A percentile compares a stretch with the other conserved stretches of the same genome.
Conservation (phyloP, 64 coral and sea anemone genomes). For the Hydrozoanthus tunicans region DNA sequence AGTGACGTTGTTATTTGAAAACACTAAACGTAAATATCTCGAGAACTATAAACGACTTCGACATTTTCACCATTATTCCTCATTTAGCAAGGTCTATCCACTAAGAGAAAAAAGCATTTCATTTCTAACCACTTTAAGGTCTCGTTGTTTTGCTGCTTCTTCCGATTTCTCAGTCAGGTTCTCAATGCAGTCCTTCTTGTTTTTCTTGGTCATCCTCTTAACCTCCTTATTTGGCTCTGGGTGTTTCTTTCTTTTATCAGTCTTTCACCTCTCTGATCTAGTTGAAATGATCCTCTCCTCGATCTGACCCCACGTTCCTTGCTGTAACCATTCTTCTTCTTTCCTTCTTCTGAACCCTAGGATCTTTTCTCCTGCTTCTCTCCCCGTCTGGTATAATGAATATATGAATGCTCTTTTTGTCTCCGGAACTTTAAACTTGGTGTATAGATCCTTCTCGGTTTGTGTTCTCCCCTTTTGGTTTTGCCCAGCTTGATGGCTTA, state of each 20-base stretch:
- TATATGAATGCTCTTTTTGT: background rate
- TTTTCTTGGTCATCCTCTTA: background rate
- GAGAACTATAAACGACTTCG: no score
- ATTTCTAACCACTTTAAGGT: background rate
- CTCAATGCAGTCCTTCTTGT: background rate
- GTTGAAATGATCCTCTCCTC: background rate
- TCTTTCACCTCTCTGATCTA: background rate
- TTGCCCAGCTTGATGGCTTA: background rate
- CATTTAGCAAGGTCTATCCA: no score
- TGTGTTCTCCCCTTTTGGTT: background rate
- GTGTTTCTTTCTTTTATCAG: background rate
- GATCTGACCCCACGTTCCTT: conserved; percentile 3
- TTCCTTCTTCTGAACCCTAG: background rate
- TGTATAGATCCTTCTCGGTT: background rate
- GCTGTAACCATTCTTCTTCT: background rate
- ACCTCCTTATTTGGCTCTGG: background rate
- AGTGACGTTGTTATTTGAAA: no score
- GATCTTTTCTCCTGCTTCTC: background rate
- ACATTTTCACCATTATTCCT: no score
- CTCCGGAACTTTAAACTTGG: background rate
- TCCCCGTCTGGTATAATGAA: background rate
- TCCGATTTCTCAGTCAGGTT: background rate
- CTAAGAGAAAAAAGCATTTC: no score
- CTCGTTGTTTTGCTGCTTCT: background rate
- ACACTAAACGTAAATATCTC: no score